Percentiles rank a stretch among this genome's conserved stretches.
Conservation (phyloP, 2,113 vertebrate species). For the Climacteris rufus region DNA sequence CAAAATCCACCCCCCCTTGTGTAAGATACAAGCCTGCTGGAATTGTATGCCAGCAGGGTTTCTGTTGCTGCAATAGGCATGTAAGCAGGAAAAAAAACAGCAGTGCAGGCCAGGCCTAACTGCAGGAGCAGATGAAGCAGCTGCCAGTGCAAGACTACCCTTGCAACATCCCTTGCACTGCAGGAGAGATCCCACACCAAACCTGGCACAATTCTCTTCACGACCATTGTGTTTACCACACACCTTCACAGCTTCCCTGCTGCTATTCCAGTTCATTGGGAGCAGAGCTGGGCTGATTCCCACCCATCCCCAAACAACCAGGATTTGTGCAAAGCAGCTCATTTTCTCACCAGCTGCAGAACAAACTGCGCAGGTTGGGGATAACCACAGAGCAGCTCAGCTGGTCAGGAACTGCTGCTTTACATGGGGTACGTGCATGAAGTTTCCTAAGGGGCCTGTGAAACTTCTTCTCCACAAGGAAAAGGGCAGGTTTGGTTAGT, state of each 20-base stretch:
- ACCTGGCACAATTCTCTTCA: neutral
- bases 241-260: neutral
- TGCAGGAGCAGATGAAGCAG: neutral
- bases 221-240: rapidly evolving
- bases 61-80: neutral
- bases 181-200: neutral
- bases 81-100: neutral
- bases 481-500: neutral
- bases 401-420: neutral
- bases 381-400: neutral
- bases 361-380: neutral
- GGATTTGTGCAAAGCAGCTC: neutral
- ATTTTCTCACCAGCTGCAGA: neutral
- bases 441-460: neutral
- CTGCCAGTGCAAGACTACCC: neutral
- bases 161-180: neutral
- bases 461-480: neutral
- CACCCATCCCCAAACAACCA: neutral
- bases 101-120: neutral
- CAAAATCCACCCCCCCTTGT: neutral
- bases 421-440: neutral
- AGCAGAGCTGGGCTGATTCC: neutral
- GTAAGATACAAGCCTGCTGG: neutral
- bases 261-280: neutral
- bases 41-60: neutral